These are phyloP conservation scores for Oligia strigilis DNA, from an alignment of 2,888 invertebrate genomes.

Conservation along the genomic window DNA sequence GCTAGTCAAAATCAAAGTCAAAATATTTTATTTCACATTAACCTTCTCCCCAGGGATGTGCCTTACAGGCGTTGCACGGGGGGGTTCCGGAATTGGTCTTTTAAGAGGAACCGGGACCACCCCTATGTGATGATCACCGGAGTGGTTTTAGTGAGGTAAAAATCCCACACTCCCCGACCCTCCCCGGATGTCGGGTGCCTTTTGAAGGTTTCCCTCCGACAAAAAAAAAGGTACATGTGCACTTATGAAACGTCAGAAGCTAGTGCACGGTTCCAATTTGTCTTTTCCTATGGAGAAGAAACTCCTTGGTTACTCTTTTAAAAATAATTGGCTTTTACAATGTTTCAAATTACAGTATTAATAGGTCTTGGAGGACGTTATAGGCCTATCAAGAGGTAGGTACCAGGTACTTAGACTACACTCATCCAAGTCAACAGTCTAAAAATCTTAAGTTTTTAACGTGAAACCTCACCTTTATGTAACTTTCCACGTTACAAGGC, in stretches of 20 bases:
- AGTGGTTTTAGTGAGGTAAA: too few species aligned
- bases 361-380: background rate
- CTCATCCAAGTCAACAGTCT: background rate
- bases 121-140: too few species aligned
- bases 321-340: background rate
- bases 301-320: background rate
- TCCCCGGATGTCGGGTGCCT: too few species aligned
- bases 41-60: background rate
- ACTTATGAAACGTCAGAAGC: background rate
- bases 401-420: background rate
- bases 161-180: too few species aligned
- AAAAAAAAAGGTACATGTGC: background rate
- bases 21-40: background rate
- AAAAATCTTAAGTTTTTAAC: conserved; percentile 29
- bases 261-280: background rate
- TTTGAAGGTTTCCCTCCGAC: too few species aligned
- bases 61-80: too few species aligned
- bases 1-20: background rate
- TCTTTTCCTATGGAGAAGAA: background rate
- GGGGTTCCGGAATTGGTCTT: too few species aligned
- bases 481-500: conserved; percentile 21
- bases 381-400: background rate
- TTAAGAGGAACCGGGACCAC: too few species aligned
- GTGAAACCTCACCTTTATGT: background rate
- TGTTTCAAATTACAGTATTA: background rate